These are phyloP conservation scores for Amphipoea lucens DNA, from an alignment of 2,888 invertebrate species.

Conservation along the genomic window DNA sequence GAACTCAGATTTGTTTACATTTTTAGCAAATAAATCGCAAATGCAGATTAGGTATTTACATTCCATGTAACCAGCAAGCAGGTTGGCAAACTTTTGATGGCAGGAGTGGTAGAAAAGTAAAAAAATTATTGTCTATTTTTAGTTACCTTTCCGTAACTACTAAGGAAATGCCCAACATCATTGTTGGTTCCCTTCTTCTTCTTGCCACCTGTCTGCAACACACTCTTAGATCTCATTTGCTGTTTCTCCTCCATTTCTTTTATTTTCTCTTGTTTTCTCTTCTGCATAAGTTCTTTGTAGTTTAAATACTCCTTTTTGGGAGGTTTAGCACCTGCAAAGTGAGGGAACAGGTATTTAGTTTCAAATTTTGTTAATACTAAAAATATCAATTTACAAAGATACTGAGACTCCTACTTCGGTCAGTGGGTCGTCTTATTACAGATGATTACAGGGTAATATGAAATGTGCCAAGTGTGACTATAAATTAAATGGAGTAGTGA, in stretches of 20 bases:
- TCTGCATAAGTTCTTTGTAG: conserved; percentile 93
- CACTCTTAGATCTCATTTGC: conserved; percentile 91
- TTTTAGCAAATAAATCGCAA: no score
- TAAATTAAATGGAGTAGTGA: background rate
- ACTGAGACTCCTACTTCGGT: background rate
- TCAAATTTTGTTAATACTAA: background rate
- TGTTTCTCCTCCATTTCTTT: conserved; percentile 86
- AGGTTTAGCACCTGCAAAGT: conserved; percentile 93
- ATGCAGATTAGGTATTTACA: background rate
- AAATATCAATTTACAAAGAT: background rate
- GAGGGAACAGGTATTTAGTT: no score
- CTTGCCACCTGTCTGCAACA: conserved; percentile 88
- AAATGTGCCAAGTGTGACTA: background rate
- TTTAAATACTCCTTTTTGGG: conserved; percentile 92
- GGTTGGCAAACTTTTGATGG: background rate
- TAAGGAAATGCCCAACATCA: conserved; percentile 87
- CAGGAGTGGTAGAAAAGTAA: background rate
- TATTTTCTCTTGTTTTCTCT: conserved; percentile 90
- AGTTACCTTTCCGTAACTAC: conserved; percentile 87
- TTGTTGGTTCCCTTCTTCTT: conserved; percentile 84
- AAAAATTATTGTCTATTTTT: background rate
- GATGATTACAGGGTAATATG: background rate
- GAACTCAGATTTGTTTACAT: no score
- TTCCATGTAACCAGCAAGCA: background rate
- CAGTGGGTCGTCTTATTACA: no score